Conservation (phyloP, 2,888 invertebrate genomes). For the Cylloceria caligata region DNA sequence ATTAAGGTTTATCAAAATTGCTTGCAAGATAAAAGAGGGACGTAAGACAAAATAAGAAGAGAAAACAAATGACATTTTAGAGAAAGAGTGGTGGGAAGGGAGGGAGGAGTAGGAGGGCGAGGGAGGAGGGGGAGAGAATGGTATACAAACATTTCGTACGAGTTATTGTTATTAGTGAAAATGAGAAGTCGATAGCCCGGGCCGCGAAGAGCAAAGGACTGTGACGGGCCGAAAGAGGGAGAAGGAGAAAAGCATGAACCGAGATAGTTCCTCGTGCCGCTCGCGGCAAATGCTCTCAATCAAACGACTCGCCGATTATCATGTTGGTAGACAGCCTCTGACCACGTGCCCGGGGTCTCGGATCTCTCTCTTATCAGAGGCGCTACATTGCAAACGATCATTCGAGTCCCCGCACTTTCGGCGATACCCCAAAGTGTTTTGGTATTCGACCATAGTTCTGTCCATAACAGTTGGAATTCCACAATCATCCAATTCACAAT, state of each 20-base stretch:
- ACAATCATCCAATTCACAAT: slow-evolving; percentile 11
- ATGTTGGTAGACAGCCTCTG: slow-evolving; percentile 41
- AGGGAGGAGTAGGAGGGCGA: too few species aligned
- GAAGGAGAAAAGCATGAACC: slow-evolving; percentile 1
- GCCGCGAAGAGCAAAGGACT: background rate
- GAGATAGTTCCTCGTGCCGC: slow-evolving; percentile 12
- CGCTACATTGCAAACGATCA: slow-evolving; percentile 2
- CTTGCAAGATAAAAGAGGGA: background rate
- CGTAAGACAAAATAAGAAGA: too few species aligned
- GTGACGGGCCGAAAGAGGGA: slow-evolving; percentile 10
- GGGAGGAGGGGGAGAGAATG: background rate
- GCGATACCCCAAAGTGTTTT: slow-evolving; percentile 11
- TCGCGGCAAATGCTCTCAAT: slow-evolving; percentile 42
- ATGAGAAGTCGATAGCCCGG: slow-evolving; percentile 17
- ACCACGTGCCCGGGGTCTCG: slow-evolving; percentile 45
- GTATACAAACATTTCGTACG: background rate
- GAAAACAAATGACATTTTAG: too few species aligned
- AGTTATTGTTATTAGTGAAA: slow-evolving; percentile 26
- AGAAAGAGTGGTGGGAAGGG: too few species aligned
- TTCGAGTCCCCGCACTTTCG: slow-evolving; percentile 11
- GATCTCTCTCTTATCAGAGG: slow-evolving; percentile 42
- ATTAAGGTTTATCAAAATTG: background rate
- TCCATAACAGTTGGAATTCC: background rate
- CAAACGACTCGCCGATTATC: slow-evolving; percentile 41
- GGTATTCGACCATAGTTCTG: slow-evolving; percentile 19